Evolutionary conservation across 2,797 vertebrate species (phyloP), one percentile per base, ranked within the genome.

Genomic region (Clamator glandarius): DNA sequence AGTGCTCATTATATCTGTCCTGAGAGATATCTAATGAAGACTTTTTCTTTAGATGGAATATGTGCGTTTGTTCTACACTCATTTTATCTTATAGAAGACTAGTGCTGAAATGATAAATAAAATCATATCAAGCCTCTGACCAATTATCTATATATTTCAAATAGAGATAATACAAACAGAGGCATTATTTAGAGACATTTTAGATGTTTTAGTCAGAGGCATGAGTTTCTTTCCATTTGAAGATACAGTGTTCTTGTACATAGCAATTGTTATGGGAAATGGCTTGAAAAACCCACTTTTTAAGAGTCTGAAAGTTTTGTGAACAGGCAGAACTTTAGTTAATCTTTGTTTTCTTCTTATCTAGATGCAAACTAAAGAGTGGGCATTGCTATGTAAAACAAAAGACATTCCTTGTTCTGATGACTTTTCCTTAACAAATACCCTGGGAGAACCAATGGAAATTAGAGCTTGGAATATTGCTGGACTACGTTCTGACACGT

Each of bases 381-480:
- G 99, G 99, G 95, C 97, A 63, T 69, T 85, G 17, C 86, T 98
- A 20, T 99, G 98, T 95, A 98, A 98, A 96, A 86, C 52, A 75
- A 98, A 96, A 96, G 94, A 87, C 52, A 99, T 99, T 80, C 98
- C 98, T 19, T 99, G 98, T 94, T 99, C 99, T 13, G 94, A 96
- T 52, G 98, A 98, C 82, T 98, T 98, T 94, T 99, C 98, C 58
- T 97, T 99, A 59, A 98, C 97, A 96, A 97, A 91, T 46, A 98
- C 97, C 21, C 96, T 99, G 94, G 99, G 99, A 33, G 98, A 99
- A 36, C 97, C 98, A 6, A 98, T 99, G 70, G 98, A 98, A 95
- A 99, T 99, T 58, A 97, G 98, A 73, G 79, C 97, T 20, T 99
- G 99, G 99, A 99, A 98, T 86, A 99, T 99, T 39, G 98, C 98